Evolutionary conservation across 37 sponge, comb jelly and placozoan genomes (phyloP), one percentile per base, ranked within the genome.

Genomic region (Mnemiopsis leidyi): DNA sequence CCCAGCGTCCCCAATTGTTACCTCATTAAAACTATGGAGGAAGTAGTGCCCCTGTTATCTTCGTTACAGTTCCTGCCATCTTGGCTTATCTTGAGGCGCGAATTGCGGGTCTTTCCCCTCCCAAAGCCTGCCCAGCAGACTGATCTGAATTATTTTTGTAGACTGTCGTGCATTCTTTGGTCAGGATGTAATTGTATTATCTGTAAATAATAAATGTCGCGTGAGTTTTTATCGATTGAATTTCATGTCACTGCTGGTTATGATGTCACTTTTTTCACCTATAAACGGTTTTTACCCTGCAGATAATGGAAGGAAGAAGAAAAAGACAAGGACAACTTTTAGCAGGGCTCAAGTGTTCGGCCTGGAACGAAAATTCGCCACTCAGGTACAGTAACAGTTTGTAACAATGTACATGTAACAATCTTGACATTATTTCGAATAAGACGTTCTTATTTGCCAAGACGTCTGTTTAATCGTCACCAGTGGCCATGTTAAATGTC

Each of bases 291-390:
- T 23, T 28, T 77, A 16, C 32, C n/a, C n/a, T n/a, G n/a, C 79
- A 77, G 90, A 38, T 1, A 40, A 40, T 33, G 90, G 61, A 33
- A 38, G 90, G 25, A 85, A 85, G 61, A 85, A 85, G 48, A 85
- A 85, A 33, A 85, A 85, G 90, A 85, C 90, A 20, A 85, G 90
- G 61, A 85, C 90, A 28, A 85, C 90, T 0, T 85, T 85, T 37
- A 85, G 90, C 90, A 38, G 90, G 30, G 90, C 90, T 25, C 90
- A 85, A 40, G 90, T 85, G 29, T 85, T 85, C 29, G 90, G 90
- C 5, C 61, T 85, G 90, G 90, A 85, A 33, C 90, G 90, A 28
- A 85, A 85, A 39, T 85, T 85, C 35, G 90, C 90, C 23, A 85
- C 90, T 33, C 90, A 85, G 90, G 90, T 85, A 85, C 1, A 3